Percentiles rank a stretch among this genome's conserved stretches.
Evolutionary conservation across 1,140 invertebrate genomes (phyloP).

Genomic region (Bombyx mori): ASM3026992v2 NC_085108.1:3140501-3141000

Average conservation of each 20-base stretch:
- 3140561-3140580: constrained; percentile 50
- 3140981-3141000: constrained; percentile 71
- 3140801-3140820: constrained; percentile 61
- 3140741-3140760: constrained; percentile 54
- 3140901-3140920: constrained; percentile 53
- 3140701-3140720: constrained; percentile 38
- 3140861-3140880: constrained; percentile 51
- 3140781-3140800: constrained; percentile 32
- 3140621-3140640: constrained; percentile 53
- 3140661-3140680: constrained; percentile 50
- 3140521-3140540: constrained; percentile 34
- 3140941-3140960: constrained; percentile 35
- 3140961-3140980: constrained; percentile 55
- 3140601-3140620: constrained; percentile 52
- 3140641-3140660: constrained; percentile 46
- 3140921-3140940: constrained; percentile 39
- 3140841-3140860: constrained; percentile 65
- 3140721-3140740: constrained; percentile 24
- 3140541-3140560: constrained; percentile 60
- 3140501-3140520: constrained; percentile 49
- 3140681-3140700: constrained; percentile 39
- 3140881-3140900: constrained; percentile 33
- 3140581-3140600: constrained; percentile 46
- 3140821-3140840: constrained; percentile 59
- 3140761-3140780: constrained; percentile 66